Conservation (phyloP, 2,797 vertebrate genomes). For the Heteromormyrus szaboi region DNA sequence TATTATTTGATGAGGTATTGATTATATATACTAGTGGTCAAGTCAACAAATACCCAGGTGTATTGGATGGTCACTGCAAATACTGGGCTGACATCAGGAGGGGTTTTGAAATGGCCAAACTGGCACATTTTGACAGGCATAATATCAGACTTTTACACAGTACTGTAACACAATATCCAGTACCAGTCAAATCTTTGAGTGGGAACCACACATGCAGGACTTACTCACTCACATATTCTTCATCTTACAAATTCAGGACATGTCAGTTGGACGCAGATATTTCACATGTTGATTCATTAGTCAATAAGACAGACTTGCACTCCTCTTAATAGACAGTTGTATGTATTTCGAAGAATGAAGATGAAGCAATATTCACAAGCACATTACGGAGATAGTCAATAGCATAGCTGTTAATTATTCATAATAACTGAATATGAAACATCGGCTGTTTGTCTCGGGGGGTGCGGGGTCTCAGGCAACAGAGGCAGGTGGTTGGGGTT, state of each 20-base stretch:
- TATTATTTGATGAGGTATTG: not conserved
- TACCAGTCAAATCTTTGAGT: not conserved
- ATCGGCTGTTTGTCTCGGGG: not conserved
- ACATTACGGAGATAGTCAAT: not conserved
- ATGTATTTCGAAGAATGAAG: not conserved
- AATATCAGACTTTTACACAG: not conserved
- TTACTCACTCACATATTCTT: not conserved
- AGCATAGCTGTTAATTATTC: not conserved
- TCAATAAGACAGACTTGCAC: not conserved
- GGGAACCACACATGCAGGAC: not conserved
- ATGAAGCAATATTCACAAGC: not conserved
- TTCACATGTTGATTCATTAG: not conserved
- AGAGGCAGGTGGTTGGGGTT: not conserved
- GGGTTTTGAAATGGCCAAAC: not conserved
- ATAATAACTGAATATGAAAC: not conserved
- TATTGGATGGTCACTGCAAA: not conserved
- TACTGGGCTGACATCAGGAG: not conserved
- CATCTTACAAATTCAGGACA: not conserved
- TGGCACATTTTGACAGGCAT: not conserved
- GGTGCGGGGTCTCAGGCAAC: not conserved
- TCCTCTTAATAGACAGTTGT: not conserved
- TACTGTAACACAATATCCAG: not conserved
- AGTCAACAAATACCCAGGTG: not conserved
- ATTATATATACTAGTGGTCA: not conserved
- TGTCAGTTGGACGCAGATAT: not conserved